phyloP scores from a whole-genome alignment of 2,888 invertebrate genomes.

The Caenorhabditis parvicauda region DNA sequence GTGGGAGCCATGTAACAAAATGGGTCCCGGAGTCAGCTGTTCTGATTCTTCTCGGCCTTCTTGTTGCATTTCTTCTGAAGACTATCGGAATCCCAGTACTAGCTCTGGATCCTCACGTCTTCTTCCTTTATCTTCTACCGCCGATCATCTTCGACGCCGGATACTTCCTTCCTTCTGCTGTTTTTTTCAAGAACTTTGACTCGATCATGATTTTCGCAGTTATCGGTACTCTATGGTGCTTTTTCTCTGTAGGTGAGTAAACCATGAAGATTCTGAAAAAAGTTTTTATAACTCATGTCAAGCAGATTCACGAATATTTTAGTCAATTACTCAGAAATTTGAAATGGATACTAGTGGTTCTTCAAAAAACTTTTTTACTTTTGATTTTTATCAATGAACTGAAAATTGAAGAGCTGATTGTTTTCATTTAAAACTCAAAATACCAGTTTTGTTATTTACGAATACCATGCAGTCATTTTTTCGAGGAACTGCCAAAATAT shows the following conservation, averaged over 20 bases:
- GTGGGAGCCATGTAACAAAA: too few species aligned
- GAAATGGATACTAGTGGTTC: constrained; percentile 4
- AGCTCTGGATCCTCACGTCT: constrained; percentile 74
- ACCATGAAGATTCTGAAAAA: background rate
- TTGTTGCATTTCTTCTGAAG: too few species aligned
- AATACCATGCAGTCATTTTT: too few species aligned
- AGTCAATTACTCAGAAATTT: background rate
- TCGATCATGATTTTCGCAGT: constrained; percentile 86
- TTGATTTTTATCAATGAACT: too few species aligned
- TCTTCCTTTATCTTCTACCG: constrained; percentile 95
- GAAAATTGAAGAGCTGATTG: too few species aligned
- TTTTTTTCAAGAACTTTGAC: constrained; percentile 94
- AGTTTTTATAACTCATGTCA: too few species aligned
- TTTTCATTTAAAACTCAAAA: constrained; percentile 11
- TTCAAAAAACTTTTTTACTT: constrained; percentile 8
- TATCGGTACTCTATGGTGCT: constrained; percentile 92
- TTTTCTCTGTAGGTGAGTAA: constrained; percentile 69
- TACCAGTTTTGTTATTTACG: too few species aligned
- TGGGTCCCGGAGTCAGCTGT: constrained; percentile 10
- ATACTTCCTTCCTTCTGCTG: constrained; percentile 94
- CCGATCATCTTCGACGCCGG: constrained; percentile 97
- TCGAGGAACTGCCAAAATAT: too few species aligned
- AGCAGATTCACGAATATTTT: background rate
- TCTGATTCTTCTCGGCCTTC: constrained; percentile 9
- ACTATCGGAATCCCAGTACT: too few species aligned